phyloP scores from a whole-genome alignment of 2,888 invertebrate species.

The Hemaris fuciformis region DNA sequence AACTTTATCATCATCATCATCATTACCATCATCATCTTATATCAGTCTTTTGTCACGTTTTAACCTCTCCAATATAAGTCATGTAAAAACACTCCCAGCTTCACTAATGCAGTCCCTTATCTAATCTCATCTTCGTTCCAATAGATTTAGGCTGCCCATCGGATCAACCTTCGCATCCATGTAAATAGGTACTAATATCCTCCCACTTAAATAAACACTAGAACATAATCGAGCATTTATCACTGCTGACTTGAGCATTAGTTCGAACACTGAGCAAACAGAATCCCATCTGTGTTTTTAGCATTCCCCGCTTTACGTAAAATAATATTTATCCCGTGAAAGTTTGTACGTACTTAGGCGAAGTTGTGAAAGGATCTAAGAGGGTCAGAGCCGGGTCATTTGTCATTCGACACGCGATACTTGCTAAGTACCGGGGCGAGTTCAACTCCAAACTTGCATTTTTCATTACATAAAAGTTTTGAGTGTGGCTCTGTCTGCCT shows the following conservation, averaged over 20 bases:
- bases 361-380: slow-evolving; percentile 48
- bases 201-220: not conserved
- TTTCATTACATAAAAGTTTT: slow-evolving; percentile 59
- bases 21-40: no score
- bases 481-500: slow-evolving; percentile 30
- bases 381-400: slow-evolving; percentile 53
- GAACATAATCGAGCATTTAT: not conserved
- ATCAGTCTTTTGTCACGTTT: no score
- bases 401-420: slow-evolving; percentile 74
- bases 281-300: slow-evolving; percentile 1
- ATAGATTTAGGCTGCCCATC: no score
- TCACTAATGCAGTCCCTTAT: no score
- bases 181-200: not conserved
- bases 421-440: slow-evolving; percentile 52
- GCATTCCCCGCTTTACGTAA: slow-evolving; percentile 14
- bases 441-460: slow-evolving; percentile 63
- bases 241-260: not conserved
- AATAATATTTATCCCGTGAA: slow-evolving; percentile 46
- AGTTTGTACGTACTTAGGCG: slow-evolving; percentile 26
- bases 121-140: no score
- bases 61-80: no score
- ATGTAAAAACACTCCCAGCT: no score
- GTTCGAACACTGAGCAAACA: not conserved
- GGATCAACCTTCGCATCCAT: no score
- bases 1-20: no score